Evolutionary conservation across 2,797 vertebrate genomes (phyloP).

Genomic region (Squalus acanthias): DNA sequence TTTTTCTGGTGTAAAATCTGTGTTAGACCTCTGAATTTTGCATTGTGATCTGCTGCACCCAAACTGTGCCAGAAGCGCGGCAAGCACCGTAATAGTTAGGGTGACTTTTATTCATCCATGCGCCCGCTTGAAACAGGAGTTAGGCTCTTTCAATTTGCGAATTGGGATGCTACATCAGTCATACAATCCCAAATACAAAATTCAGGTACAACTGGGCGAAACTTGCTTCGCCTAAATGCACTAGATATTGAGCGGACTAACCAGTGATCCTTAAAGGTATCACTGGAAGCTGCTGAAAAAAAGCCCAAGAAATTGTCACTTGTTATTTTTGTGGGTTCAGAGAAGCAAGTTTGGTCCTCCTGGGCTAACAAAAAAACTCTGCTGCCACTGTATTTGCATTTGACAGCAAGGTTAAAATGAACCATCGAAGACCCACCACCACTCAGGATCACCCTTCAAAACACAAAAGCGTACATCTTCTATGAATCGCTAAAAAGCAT

Average conservation of each 20-base stretch:
- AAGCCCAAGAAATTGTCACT: not conserved
- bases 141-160: not conserved
- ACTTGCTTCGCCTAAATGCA: not conserved
- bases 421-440: not conserved
- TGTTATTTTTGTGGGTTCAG: not conserved
- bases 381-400: not conserved
- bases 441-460: not conserved
- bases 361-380: not conserved
- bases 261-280: not conserved
- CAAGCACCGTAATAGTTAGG: too few species aligned
- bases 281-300: not conserved
- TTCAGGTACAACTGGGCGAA: not conserved
- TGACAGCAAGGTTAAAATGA: not conserved
- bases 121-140: not conserved
- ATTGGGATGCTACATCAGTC: not conserved
- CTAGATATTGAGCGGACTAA: not conserved
- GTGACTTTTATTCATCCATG: too few species aligned
- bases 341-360: not conserved
- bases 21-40: too few species aligned
- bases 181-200: not conserved
- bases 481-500: not conserved
- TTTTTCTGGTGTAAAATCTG: too few species aligned
- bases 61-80: too few species aligned
- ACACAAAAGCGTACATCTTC: not conserved
- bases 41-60: too few species aligned